A percentile compares a stretch with the other conserved stretches of the same genome.
phyloP scores from a whole-genome alignment of 2,113 vertebrate genomes.

The Otus sunia region DNA sequence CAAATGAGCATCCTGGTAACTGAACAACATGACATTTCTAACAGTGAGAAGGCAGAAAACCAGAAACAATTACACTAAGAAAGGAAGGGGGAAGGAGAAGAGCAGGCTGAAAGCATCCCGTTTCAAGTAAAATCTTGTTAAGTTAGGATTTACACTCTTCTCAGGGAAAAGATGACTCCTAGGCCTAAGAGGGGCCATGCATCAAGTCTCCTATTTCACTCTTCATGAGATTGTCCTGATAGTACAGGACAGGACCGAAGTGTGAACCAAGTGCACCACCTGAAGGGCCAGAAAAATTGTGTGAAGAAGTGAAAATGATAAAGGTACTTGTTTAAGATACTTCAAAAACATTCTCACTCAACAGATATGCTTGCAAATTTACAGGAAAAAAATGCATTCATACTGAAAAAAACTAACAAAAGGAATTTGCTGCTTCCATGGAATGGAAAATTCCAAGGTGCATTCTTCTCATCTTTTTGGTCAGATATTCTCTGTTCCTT shows the following conservation, averaged over 20 bases:
- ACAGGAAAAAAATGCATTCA: not conserved
- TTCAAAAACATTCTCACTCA: not conserved
- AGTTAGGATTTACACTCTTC: not conserved
- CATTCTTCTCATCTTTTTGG: not conserved
- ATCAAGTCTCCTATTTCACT: not conserved
- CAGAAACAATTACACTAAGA: conserved; percentile 52
- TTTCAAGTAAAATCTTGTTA: not conserved
- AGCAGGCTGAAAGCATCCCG: not conserved
- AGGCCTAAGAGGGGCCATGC: not conserved
- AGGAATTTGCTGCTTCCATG: not conserved
- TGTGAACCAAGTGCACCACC: not conserved
- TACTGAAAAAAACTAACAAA: not conserved
- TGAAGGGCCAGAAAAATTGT: not conserved
- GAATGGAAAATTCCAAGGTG: not conserved
- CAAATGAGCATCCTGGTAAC: conserved; percentile 46
- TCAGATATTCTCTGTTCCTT: not conserved
- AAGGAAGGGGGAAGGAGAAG: not conserved
- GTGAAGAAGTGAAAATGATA: not conserved
- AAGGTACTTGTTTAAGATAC: not conserved
- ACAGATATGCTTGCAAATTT: not conserved
- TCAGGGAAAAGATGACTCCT: not conserved
- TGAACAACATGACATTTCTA: conserved; percentile 51
- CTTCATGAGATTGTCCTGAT: not conserved
- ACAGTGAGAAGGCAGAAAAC: conserved; percentile 51
- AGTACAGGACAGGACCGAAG: not conserved